Base-by-base conservation (phyloP, 2,113 vertebrate species). In the Aramus guarauna region DNA sequence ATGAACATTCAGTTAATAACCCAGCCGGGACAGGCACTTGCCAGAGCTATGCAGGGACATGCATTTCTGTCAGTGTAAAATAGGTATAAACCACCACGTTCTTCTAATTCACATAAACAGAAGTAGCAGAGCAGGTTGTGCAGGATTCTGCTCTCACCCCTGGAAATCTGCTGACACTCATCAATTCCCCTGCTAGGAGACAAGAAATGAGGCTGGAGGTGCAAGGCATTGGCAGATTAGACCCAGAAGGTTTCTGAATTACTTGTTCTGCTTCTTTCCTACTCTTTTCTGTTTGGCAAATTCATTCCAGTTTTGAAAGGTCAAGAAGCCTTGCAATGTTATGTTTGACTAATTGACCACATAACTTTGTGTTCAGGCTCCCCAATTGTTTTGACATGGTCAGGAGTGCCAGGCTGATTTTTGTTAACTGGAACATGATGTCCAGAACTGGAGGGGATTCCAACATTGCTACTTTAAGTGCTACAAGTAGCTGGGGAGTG, bases 241-340 rank as follows among this genome's bases (percentile, higher is more conserved):
- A 75, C 56, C 56, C 58, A 77, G 52, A 84, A 68, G 71, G 90
- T 75, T 89, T 85, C 86, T 95, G 81, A 95, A 71, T 85, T 82
- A 92, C 95, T 93, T 1, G 85, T 94, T 97, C 85, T 30, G 12
- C 92, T 92, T 94, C 96, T 93, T 94, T 95, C 87, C 91, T 95
- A 12, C 71, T 39, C 64, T 50, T 96, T 85, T 81, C 87, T 94
- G 67, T 56, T 94, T 76, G 73, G 69, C 69, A 96, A 93, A 92
- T 87, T 87, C 85, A 93, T 92, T 85, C 68, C 91, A 89, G 85
- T 88, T 95, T 52, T 66, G 88, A 94, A 74, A 96, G 87, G 92
- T 94, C 92, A 93, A 86, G 59, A 94, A 83, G 93, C 15, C 68
- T 53, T 59, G 45, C 62, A 86, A 87, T 62, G 48, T 76, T 86